Percentiles rank a stretch among this genome's conserved stretches.
Conservation (phyloP, 2,888 invertebrate species). For the Sphinx pinastri region DNA sequence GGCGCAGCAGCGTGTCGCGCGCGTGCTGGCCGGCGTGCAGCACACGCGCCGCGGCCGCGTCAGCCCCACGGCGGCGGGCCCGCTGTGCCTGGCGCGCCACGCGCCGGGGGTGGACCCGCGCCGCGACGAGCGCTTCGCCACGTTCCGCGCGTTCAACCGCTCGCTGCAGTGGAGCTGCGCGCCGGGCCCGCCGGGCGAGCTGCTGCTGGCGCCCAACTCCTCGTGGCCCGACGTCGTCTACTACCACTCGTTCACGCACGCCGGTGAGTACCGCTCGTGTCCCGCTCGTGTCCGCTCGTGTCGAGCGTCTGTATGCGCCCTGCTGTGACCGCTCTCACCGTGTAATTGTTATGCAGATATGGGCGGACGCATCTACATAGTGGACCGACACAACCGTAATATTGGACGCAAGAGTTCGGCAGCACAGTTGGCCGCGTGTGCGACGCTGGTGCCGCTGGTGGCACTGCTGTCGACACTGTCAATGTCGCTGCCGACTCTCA, state of each 20-base stretch:
- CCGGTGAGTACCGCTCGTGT: constrained; percentile 78
- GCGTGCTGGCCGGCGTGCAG: constrained; percentile 91
- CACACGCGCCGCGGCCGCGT: constrained; percentile 92
- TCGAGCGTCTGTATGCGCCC: neutral
- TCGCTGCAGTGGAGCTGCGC: constrained; percentile 89
- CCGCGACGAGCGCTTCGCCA: constrained; percentile 89
- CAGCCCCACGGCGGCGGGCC: constrained; percentile 88
- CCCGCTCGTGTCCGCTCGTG: too few species aligned
- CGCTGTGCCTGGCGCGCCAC: constrained; percentile 89
- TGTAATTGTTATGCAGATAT: constrained; percentile 76
- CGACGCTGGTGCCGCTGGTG: constrained; percentile 12
- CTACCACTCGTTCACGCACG: constrained; percentile 96
- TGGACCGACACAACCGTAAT: constrained; percentile 88
- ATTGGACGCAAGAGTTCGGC: constrained; percentile 47
- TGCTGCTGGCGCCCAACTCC: constrained; percentile 93
- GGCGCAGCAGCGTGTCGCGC: constrained; percentile 64
- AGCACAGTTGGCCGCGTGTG: constrained; percentile 17
- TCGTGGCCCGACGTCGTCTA: constrained; percentile 96
- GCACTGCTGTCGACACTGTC: neutral
- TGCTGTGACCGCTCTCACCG: neutral
- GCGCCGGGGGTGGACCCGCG: constrained; percentile 87
- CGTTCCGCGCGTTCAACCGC: constrained; percentile 94
- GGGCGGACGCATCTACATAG: constrained; percentile 97
- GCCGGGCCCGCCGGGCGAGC: constrained; percentile 87
- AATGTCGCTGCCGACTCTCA: neutral